These are phyloP conservation scores for Chloroceryle aenea DNA, from an alignment of 2,113 vertebrate genomes.

Conservation along the genomic window DNA sequence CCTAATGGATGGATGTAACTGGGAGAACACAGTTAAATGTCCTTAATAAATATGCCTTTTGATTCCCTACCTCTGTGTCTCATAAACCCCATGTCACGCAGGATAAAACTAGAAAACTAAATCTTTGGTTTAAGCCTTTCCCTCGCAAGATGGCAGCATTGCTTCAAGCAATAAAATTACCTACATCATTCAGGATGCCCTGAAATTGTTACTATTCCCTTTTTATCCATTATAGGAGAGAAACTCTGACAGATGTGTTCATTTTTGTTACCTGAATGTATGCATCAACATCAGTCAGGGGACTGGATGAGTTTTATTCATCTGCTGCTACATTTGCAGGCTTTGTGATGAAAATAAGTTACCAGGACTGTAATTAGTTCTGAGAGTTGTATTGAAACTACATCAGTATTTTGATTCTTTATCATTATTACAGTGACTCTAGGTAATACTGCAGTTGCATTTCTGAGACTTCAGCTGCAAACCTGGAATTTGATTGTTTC, in stretches of 20 bases:
- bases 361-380: neutral
- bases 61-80: neutral
- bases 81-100: neutral
- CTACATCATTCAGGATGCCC: no score
- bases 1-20: neutral
- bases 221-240: neutral
- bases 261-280: neutral
- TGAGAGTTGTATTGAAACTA: neutral
- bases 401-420: neutral
- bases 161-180: neutral
- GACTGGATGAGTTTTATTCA: neutral
- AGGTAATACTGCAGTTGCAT: neutral
- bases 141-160: slow-evolving; percentile 66
- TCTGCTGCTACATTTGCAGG: neutral
- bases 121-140: neutral
- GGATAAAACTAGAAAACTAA: neutral
- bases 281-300: neutral
- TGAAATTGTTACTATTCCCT: neutral
- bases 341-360: neutral
- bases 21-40: neutral
- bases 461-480: neutral
- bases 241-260: neutral
- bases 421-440: neutral
- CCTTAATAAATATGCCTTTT: no score
- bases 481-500: neutral